phyloP scores from a whole-genome alignment of 2,797 vertebrate genomes.

The Acrossocheilus fasciatus region DNA sequence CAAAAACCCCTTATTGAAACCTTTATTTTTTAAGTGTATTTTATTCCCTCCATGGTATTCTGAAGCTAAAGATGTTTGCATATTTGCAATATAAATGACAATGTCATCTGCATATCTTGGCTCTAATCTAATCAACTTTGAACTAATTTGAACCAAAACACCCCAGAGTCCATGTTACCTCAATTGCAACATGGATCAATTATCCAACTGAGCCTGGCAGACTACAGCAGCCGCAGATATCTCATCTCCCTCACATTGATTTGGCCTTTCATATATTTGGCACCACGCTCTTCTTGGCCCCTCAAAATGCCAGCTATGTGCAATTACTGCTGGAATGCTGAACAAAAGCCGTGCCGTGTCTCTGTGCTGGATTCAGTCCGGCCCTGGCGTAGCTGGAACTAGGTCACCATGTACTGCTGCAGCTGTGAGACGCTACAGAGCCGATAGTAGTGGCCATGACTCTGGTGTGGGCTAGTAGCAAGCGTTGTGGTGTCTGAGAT shows the following conservation, averaged over 20 bases:
- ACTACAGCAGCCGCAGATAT: slow-evolving; percentile 9
- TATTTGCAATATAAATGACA: background rate
- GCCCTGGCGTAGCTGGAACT: slow-evolving; percentile 67
- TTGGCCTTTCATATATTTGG: slow-evolving; percentile 43
- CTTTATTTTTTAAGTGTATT: background rate
- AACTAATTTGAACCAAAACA: slow-evolving; percentile 1
- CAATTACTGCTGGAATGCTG: slow-evolving; percentile 72
- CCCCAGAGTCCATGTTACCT: background rate
- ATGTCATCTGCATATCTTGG: slow-evolving; percentile 3
- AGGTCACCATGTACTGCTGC: slow-evolving; percentile 73
- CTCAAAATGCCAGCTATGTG: slow-evolving; percentile 65
- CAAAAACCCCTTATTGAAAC: background rate
- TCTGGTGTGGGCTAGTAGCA: background rate
- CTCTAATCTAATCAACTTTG: background rate
- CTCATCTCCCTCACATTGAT: slow-evolving; percentile 32
- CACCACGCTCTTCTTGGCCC: slow-evolving; percentile 56
- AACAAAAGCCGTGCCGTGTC: slow-evolving; percentile 74
- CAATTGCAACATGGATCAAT: slow-evolving; percentile 22
- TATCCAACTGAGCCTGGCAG: background rate
- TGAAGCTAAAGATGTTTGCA: background rate
- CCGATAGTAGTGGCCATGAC: background rate
- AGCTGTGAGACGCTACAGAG: slow-evolving; percentile 72
- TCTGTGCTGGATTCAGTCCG: slow-evolving; percentile 71
- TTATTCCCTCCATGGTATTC: background rate
- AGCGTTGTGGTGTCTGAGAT: background rate